Base-by-base conservation (phyloP, 2,797 vertebrate genomes). In the Sardinella longiceps region DNA sequence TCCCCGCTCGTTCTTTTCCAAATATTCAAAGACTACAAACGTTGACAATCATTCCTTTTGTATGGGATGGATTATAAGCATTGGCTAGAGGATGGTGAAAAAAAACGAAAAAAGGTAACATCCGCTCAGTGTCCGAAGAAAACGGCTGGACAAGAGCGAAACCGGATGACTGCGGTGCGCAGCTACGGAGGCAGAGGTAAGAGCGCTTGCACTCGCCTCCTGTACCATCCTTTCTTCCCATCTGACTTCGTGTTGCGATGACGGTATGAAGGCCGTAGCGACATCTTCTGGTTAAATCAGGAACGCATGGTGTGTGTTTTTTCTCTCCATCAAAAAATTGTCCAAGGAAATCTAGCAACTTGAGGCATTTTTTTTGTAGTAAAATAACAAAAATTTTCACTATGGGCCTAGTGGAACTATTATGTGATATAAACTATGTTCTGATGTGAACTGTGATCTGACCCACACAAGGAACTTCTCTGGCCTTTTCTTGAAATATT, bases 101-200 rank as follows among this genome's bases (percentile, higher is more conserved):
- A 85, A 89, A 84, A 83, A 50, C 48, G 84, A 83, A 56, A 53
- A 83, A 87, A 66, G 89, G 86, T 86, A 91, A 92, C 92, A 94
- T 93, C 93, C 89, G 92, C 88, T 85, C 86, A 85, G 88, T 70
- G 84, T 90, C 86, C 89, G 88, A 91, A 63, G 23, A 82, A 88
- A 85, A 86, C 81, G 70, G 87, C 77, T 86, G 84, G 86, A 50
- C 83, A 83, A 84, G 87, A 87, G 85, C 56, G 80, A 85, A 89
- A 90, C 87, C 83, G 89, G 84, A 92, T 92, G 94, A 90, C 90
- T 93, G 95, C 93, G 93, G 92, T 93, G 93, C 92, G 93, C 92
- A 94, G 92, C 92, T 92, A 90, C 92, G 90, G 91, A 92, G 88
- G 90, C 89, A 91, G 90, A 89, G 85, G 89, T 91, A 92, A 88